Evolutionary conservation across 1,140 invertebrate genomes (phyloP).

Genomic region (Papilio polyxenes): DNA sequence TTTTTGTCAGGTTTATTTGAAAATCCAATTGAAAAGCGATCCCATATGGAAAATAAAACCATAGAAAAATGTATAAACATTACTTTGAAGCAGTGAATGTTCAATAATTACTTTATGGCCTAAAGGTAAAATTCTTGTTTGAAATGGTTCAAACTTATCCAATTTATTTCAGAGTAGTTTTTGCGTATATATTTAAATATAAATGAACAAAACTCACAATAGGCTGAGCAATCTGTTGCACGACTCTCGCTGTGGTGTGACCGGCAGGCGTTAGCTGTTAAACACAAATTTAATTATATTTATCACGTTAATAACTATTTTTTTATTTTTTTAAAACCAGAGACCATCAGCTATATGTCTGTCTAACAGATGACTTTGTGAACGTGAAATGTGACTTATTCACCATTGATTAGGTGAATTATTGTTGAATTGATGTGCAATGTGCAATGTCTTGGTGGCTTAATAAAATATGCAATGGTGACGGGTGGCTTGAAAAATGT

Average conservation of each 20-base stretch:
- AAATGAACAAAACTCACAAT: background rate
- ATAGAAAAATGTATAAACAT: too few species aligned
- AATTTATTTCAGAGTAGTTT: too few species aligned
- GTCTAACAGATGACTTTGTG: background rate
- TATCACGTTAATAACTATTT: background rate
- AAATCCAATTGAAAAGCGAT: too few species aligned
- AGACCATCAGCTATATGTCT: too few species aligned
- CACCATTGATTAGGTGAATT: background rate
- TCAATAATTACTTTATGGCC: too few species aligned
- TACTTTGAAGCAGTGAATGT: too few species aligned
- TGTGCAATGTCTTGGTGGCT: background rate
- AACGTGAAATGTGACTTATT: background rate
- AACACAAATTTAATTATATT: background rate
- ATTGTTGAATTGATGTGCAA: background rate
- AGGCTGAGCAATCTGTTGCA: conserved; percentile 3
- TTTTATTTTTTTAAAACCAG: too few species aligned
- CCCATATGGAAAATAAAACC: too few species aligned
- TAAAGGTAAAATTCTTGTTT: too few species aligned
- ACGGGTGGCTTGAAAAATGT: background rate
- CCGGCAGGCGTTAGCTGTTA: background rate
- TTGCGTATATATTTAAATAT: background rate
- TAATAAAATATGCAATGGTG: background rate
- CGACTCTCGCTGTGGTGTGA: background rate
- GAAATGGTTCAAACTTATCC: too few species aligned
- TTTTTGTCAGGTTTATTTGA: too few species aligned